Evolutionary conservation across 2,113 vertebrate genomes (phyloP).

Genomic region (Xiphias gladius): DNA sequence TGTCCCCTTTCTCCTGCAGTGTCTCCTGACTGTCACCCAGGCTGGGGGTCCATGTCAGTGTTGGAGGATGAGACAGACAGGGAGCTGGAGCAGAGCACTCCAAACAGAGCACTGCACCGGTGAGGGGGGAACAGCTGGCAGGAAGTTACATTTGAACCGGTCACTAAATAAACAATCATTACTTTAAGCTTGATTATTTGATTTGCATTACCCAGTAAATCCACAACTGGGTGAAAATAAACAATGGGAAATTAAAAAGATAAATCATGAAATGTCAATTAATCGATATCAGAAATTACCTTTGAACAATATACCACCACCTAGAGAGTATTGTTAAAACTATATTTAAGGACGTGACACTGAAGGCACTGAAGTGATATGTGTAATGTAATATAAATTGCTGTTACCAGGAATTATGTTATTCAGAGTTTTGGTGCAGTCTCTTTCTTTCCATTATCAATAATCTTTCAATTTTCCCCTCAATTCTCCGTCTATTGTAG

Average conservation of each 20-base stretch:
- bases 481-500: background rate
- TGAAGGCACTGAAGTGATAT: conserved; percentile 51
- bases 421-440: conserved; percentile 63
- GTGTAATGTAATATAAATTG: rapidly evolving
- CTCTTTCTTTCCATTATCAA: too few relatives aligned
- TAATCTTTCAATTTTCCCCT: background rate
- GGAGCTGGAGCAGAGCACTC: conserved; percentile 56
- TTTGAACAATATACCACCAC: background rate
- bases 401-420: background rate
- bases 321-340: rapidly evolving
- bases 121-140: conserved; percentile 25
- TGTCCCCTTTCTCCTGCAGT: conserved; percentile 48
- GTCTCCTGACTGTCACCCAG: conserved; percentile 45
- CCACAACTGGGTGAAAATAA: too few relatives aligned
- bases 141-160: background rate
- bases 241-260: too few relatives aligned
- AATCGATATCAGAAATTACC: background rate
- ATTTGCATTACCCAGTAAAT: background rate
- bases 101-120: too few relatives aligned
- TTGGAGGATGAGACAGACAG: conserved; percentile 59
- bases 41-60: conserved; percentile 58
- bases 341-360: background rate
- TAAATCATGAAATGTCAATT: background rate
- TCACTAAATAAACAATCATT: background rate
- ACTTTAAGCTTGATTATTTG: background rate